Conservation (phyloP, 2,888 invertebrate species). For the Congeria kusceri region DNA sequence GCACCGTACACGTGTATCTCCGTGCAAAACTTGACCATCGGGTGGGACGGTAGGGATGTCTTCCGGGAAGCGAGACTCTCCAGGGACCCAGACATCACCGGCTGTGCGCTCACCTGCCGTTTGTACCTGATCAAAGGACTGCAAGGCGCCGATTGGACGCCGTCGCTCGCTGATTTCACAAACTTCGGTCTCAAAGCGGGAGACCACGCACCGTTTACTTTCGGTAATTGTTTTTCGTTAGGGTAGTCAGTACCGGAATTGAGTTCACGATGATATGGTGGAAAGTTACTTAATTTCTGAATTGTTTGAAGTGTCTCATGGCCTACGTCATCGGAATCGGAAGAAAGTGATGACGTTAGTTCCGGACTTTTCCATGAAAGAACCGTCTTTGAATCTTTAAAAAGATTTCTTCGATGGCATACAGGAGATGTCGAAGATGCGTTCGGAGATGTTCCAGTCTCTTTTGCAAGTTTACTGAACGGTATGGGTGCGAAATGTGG, state of each 20-base stretch:
- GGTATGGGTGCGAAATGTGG: conserved; percentile 17
- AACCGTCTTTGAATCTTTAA: conserved; percentile 12
- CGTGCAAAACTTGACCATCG: conserved; percentile 30
- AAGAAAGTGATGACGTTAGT: conserved; percentile 37
- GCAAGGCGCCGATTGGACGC: conserved; percentile 13
- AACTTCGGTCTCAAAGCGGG: background rate
- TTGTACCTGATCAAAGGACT: conserved; percentile 27
- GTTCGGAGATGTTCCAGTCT: background rate
- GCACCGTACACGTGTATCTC: conserved; percentile 28
- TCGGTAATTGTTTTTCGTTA: background rate
- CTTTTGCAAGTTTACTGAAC: conserved; percentile 13
- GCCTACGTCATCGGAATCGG: conserved; percentile 36
- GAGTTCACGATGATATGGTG: background rate
- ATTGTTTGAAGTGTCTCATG: background rate
- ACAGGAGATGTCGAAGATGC: conserved; percentile 3
- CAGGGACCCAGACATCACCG: conserved; percentile 4
- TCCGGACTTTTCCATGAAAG: conserved; percentile 17
- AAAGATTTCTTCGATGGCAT: conserved; percentile 10
- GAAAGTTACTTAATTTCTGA: background rate
- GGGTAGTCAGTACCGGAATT: background rate
- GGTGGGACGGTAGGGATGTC: conserved; percentile 23
- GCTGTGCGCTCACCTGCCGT: conserved; percentile 10
- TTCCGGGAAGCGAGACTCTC: conserved; percentile 11
- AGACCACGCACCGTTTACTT: background rate
- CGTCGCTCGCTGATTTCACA: conserved; percentile 2